A percentile compares a stretch with the other conserved stretches of the same genome.
Evolutionary conservation across 2,888 invertebrate genomes (phyloP).

Genomic region (Phaedon cochleariae): DNA sequence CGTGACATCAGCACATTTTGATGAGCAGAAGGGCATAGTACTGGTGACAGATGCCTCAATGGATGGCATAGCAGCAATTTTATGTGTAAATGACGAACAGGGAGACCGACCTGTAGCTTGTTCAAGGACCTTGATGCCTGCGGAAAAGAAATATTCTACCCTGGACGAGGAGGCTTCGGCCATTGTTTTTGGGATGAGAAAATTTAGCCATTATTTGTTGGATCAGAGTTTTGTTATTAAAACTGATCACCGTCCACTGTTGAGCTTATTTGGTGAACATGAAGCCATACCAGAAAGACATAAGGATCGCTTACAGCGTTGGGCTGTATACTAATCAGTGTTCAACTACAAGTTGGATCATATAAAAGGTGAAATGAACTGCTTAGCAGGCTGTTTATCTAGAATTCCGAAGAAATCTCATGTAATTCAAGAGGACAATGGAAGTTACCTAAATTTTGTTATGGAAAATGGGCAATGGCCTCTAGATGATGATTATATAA

Average conservation of each 20-base stretch:
- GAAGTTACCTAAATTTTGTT: background rate
- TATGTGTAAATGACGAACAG: background rate
- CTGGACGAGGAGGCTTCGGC: conserved; percentile 50
- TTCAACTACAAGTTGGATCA: background rate
- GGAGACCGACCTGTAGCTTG: conserved; percentile 45
- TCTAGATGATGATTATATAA: background rate
- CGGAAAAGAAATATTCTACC: conserved; percentile 39
- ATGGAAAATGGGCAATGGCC: background rate
- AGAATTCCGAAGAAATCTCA: background rate
- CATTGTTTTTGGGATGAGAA: conserved; percentile 49
- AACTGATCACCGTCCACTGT: conserved; percentile 53
- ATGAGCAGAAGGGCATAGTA: conserved; percentile 24
- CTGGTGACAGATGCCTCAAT: conserved; percentile 23
- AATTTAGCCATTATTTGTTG: conserved; percentile 51
- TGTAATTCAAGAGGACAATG: background rate
- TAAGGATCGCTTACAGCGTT: background rate
- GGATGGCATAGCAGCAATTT: conserved; percentile 16
- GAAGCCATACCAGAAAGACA: conserved; percentile 2
- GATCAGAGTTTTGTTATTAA: conserved; percentile 48
- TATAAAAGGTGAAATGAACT: background rate
- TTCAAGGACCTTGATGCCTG: conserved; percentile 42
- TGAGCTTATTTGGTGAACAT: conserved; percentile 43
- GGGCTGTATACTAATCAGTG: background rate
- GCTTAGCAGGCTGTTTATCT: background rate
- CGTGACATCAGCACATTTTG: conserved; percentile 28